Evolutionary conservation across 2,797 vertebrate species (phyloP).

Genomic region (Chaenodraco wilsoni): DNA sequence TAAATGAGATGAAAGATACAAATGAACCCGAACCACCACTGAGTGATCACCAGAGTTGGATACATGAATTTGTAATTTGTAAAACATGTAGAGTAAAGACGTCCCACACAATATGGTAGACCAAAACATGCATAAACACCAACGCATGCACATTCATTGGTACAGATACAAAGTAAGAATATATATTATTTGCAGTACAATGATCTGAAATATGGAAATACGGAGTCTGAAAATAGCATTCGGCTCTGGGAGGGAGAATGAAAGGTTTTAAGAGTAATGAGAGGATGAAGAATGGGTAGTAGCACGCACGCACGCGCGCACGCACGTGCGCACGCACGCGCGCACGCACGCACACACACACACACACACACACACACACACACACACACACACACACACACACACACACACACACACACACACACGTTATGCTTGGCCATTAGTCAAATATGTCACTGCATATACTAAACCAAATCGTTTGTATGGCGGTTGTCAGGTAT

Average conservation of each 20-base stretch:
- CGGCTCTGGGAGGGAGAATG: conserved; percentile 33
- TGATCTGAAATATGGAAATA: conserved; percentile 59
- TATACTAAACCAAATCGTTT: conserved; percentile 28
- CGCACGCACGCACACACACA: neutral
- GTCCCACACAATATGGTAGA: neutral
- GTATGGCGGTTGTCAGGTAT: conserved; percentile 38
- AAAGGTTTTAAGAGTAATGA: conserved; percentile 63
- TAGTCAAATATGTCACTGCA: conserved; percentile 63
- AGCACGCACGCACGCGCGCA: conserved; percentile 1
- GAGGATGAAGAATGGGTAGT: conserved; percentile 49
- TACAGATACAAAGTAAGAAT: conserved; percentile 5
- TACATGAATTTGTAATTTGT: conserved; percentile 2
- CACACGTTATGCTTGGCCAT: conserved; percentile 42
- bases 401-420: neutral
- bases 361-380: neutral
- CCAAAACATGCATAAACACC: neutral
- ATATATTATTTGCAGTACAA: conserved; percentile 20
- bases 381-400: conserved; percentile 1
- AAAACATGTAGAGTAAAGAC: too few species aligned
- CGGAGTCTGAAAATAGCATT: conserved; percentile 60
- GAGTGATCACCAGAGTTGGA: neutral
- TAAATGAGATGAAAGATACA: conserved; percentile 5
- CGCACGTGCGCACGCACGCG: neutral
- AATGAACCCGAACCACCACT: conserved; percentile 1
- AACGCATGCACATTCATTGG: neutral